Evolutionary conservation across 2,113 vertebrate genomes (phyloP).

Genomic region (Chloropsis hardwickii): DNA sequence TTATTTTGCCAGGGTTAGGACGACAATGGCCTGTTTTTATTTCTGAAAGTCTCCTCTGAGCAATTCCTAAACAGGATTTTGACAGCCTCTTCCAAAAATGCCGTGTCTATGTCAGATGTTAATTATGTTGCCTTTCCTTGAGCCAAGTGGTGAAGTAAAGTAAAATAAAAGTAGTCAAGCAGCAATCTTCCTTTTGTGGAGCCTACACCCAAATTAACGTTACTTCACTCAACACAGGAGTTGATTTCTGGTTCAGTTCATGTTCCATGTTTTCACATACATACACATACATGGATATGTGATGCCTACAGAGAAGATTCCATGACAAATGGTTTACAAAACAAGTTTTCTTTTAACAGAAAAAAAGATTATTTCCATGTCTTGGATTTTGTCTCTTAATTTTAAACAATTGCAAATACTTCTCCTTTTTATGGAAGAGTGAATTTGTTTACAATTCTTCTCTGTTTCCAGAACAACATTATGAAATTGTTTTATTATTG

Average conservation of each 20-base stretch:
- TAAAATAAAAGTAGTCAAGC: not conserved
- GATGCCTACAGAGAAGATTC: not conserved
- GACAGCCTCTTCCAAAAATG: not conserved
- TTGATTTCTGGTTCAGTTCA: not conserved
- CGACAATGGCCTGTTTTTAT: not conserved
- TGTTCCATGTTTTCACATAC: not conserved
- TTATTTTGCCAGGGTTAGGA: not conserved
- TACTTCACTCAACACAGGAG: not conserved
- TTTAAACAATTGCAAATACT: conserved; percentile 35
- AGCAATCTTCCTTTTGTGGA: not conserved
- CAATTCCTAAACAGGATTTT: not conserved
- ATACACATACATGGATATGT: not conserved
- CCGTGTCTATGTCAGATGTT: fast-evolving
- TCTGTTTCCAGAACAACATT: not conserved
- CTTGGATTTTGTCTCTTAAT: not conserved
- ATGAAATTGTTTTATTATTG: not conserved
- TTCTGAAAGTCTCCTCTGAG: not conserved
- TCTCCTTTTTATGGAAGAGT: conserved; percentile 52
- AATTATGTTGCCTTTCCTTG: not conserved
- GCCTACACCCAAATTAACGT: not conserved
- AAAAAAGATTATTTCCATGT: not conserved
- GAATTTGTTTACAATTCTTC: conserved; percentile 26
- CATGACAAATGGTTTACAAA: not conserved
- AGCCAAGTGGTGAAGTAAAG: not conserved
- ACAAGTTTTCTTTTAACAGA: not conserved